These are phyloP conservation scores for Actenoides hombroni DNA, from an alignment of 2,113 vertebrate genomes.

Conservation along the genomic window DNA sequence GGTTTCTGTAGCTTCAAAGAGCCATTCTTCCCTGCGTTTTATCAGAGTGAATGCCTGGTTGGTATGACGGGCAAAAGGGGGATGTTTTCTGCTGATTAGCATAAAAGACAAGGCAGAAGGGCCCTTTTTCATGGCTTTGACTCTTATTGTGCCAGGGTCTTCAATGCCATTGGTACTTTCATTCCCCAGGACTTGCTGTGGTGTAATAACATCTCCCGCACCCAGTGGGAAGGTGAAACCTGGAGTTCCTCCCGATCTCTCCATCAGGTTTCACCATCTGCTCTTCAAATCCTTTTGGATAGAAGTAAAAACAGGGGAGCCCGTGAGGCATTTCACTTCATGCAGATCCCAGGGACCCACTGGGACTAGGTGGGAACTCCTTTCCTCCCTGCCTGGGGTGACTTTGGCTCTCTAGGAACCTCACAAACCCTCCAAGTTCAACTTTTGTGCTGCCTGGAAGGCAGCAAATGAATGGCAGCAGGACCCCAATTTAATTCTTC, in stretches of 20 bases:
- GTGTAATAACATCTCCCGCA: fast-evolving
- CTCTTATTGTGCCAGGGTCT: background rate
- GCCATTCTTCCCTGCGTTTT: background rate
- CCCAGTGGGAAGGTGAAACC: background rate
- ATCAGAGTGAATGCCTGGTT: background rate
- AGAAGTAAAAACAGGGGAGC: fast-evolving
- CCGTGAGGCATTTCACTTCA: fast-evolving
- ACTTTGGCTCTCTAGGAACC: background rate
- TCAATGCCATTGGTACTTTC: fast-evolving
- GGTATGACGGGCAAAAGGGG: background rate
- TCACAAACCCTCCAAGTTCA: background rate
- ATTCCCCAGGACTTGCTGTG: fast-evolving
- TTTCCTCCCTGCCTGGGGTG: background rate
- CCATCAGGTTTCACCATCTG: background rate
- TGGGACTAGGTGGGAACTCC: background rate
- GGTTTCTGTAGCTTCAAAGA: constrained; percentile 37
- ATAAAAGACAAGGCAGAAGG: background rate
- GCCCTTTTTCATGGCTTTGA: constrained; percentile 30
- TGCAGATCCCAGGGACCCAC: fast-evolving
- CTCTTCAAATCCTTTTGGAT: background rate
- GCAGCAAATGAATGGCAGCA: fast-evolving
- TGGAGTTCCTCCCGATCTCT: fast-evolving
- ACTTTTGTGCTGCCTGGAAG: background rate
- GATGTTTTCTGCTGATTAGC: background rate
- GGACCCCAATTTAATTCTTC: background rate